Evolutionary conservation across 2,888 invertebrate species (phyloP), one percentile per base, ranked within the genome.

Genomic region (Trissonchulus latispiculum): DNA sequence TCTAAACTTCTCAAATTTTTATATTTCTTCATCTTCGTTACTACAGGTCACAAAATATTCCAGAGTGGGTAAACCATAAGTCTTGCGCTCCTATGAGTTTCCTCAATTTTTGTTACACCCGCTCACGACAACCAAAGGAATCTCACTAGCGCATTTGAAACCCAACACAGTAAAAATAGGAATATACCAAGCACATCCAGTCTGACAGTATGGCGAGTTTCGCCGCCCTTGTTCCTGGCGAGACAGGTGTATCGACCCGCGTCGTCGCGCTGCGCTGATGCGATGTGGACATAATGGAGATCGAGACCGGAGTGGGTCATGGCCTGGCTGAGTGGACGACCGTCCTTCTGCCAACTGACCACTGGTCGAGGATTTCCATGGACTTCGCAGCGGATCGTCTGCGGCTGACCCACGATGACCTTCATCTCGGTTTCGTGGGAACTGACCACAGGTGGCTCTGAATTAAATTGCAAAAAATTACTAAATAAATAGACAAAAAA

Each of bases 161-260:
- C n/a, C n/a, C n/a, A n/a, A n/a, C n/a, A n/a, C n/a, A 59, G 15
- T 15, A 15, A n/a, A 59, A 15, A 59, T 59, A 15, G n/a, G 15
- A n/a, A 59, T 15, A 18, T n/a, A 89, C 89, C 87, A 75, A 88
- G 81, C 0, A 89, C 87, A 62, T 85, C 84, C 0, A 90, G 79
- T 59, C 83, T 82, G 74, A 88, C 87, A 37, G 84, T 83, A 73
- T 86, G 86, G 3, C 84, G 80, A 23, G 79, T 82, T 48, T 85
- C 86, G 0, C 89, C 88, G 78, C 86, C 87, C 61, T 83, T 79
- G 78, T 89, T 89, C 61, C 80, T 83, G 1, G 87, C 88, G 28
- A 85, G 78, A 78, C 89, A 89, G 0, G 84, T 86, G 79, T 88
- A 89, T 31, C 86, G 84, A 0, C 88, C 88, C 62, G 86, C 85